These are phyloP conservation scores for Lophius americanus DNA, from an alignment of 2,797 vertebrate species.

Conservation along the genomic window DNA sequence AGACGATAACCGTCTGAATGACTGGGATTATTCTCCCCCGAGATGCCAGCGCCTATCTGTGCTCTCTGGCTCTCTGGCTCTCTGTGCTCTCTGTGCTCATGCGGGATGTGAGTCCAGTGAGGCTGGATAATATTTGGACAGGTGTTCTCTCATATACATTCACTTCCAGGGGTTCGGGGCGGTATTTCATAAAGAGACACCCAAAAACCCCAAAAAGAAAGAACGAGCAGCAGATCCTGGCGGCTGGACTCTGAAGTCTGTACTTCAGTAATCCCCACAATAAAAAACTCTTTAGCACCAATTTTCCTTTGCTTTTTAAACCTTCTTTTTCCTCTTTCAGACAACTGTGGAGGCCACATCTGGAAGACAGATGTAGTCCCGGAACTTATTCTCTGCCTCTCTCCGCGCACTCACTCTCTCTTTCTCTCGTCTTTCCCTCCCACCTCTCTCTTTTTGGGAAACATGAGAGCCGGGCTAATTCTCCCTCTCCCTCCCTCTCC, in stretches of 20 bases:
- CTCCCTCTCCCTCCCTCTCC: constrained; percentile 56
- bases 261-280: constrained; percentile 81
- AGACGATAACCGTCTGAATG: constrained; percentile 33
- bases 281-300: constrained; percentile 86
- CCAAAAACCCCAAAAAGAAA: constrained; percentile 5
- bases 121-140: constrained; percentile 85
- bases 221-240: constrained; percentile 31
- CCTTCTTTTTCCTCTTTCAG: constrained; percentile 69
- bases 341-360: constrained; percentile 83
- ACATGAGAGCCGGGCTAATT: constrained; percentile 81
- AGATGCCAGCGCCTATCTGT: constrained; percentile 53
- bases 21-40: constrained; percentile 49
- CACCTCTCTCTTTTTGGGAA: constrained; percentile 65
- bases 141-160: constrained; percentile 79
- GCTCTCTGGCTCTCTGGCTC: constrained; percentile 51
- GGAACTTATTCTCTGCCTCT: constrained; percentile 68
- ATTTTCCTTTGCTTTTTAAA: constrained; percentile 83
- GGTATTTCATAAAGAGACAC: constrained; percentile 57
- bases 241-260: constrained; percentile 53
- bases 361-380: constrained; percentile 85
- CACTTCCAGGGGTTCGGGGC: constrained; percentile 57
- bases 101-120: constrained; percentile 63
- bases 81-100: constrained; percentile 54
- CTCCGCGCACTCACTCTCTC: constrained; percentile 57
- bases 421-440: constrained; percentile 52